These are phyloP conservation scores for Asteroscopus sphinx DNA, from an alignment of 2,888 invertebrate genomes.

Conservation along the genomic window DNA sequence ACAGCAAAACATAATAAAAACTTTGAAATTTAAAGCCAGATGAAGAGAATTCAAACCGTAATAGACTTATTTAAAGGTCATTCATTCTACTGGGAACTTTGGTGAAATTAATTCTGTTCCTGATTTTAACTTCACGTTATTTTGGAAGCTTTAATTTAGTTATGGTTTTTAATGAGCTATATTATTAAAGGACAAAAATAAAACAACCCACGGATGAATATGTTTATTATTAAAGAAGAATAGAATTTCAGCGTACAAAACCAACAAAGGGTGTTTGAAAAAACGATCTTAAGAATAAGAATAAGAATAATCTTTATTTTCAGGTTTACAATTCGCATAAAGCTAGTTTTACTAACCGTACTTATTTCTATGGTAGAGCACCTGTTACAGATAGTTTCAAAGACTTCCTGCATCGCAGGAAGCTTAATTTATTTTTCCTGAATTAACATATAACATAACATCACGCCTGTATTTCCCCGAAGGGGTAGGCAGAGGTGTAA, in stretches of 20 bases:
- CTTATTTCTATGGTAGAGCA: too few relatives aligned
- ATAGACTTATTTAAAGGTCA: constrained; percentile 36
- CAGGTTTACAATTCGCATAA: too few relatives aligned
- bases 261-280: not conserved
- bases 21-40: constrained; percentile 16
- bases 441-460: too few relatives aligned
- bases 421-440: too few relatives aligned
- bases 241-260: too few relatives aligned
- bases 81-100: constrained; percentile 28
- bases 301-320: too few relatives aligned
- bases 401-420: too few relatives aligned
- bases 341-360: too few relatives aligned
- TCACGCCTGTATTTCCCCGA: too few relatives aligned
- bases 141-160: constrained; percentile 27
- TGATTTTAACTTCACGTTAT: constrained; percentile 31
- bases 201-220: not conserved
- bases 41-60: constrained; percentile 27
- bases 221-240: too few relatives aligned
- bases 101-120: constrained; percentile 35
- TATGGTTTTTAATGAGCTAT: constrained; percentile 15
- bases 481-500: too few relatives aligned
- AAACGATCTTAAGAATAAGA: not conserved
- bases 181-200: constrained; percentile 6
- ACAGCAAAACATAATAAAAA: constrained; percentile 6
- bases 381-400: too few relatives aligned